Evolutionary conservation across 2,113 vertebrate genomes (phyloP), one percentile per base, ranked within the genome.

Genomic region (Dendrocopos noguchii): DNA sequence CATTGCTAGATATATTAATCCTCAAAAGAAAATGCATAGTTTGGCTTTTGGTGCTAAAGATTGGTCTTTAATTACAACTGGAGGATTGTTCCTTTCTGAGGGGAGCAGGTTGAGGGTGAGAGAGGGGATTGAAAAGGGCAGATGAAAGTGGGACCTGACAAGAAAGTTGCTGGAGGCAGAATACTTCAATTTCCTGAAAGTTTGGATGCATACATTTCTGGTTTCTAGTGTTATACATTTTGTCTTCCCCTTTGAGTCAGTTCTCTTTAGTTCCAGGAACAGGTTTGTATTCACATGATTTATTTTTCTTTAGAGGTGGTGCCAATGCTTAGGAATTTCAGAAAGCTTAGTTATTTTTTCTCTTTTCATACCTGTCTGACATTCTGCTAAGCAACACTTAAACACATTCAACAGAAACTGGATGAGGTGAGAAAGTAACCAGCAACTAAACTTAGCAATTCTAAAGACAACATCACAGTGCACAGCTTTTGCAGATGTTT

Each of bases 151-250:
- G 22, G 29, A 85, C 13, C 47, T 67, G 64, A 44, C 7, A 46
- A 53, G 14, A 24, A 71, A 94, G 24, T 67, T 92, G 27, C 73
- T 68, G 84, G 16, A 39, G 89, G 17, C 22, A 31, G 28, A 53
- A 56, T 36, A n/a, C 17, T 75, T 95, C 66, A 34, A 64, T 90
- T 90, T 88, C 79, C 52, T 87, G 52, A 80, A 95, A 90, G 66
- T 57, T 94, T 31, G 46, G n/a, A 71, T 71, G 83, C 77, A 78
- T 25, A 65, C 7, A 25, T 6, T 71, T 91, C 31, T 84, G 11
- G 6, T 65, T 83, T 84, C n/a, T 44, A 72, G 36, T 17, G 53
- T 18, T 10, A 59, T 34, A 44, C 6, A 36, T 85, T 87, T 61
- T 76, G 27, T 17, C 5, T 74, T 63, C 27, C 20, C 16, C 18